These are phyloP conservation scores for Upupa epops DNA, from an alignment of 2,113 vertebrate species.

Conservation along the genomic window DNA sequence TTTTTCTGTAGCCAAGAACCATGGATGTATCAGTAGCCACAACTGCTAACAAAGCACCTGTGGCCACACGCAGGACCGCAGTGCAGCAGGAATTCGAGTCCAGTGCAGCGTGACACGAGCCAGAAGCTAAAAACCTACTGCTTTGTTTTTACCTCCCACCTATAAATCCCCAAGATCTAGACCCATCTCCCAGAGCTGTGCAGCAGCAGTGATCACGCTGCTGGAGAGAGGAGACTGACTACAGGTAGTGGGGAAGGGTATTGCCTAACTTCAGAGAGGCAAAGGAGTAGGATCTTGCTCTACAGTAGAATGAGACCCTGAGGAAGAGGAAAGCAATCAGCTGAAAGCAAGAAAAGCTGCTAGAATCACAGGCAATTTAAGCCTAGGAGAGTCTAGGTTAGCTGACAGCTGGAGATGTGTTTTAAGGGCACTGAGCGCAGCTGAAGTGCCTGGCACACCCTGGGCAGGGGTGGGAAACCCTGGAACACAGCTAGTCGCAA, in stretches of 20 bases:
- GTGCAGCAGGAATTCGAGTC: not conserved
- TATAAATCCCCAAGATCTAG: not conserved
- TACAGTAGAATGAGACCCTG: not conserved
- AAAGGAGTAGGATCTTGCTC: not conserved
- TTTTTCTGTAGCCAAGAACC: not conserved
- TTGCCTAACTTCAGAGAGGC: not conserved
- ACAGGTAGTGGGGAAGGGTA: not conserved
- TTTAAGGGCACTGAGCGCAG: not conserved
- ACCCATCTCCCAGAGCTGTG: not conserved
- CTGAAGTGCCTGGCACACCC: not conserved
- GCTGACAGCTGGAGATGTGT: not conserved
- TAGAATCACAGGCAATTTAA: not conserved
- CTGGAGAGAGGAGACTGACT: not conserved
- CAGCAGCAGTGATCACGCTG: accelerated
- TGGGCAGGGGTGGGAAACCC: not conserved
- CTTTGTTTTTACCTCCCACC: not conserved
- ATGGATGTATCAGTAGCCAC: accelerated
- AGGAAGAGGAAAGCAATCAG: not conserved
- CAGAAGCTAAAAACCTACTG: not conserved
- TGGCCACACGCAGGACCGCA: not conserved
- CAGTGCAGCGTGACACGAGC: not conserved
- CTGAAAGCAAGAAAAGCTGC: not conserved
- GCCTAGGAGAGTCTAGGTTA: not conserved
- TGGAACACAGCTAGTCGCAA: accelerated
- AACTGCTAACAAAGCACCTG: accelerated